phyloP scores from a whole-genome alignment of 2,113 vertebrate genomes.

The Illadopsis cleaveri region DNA sequence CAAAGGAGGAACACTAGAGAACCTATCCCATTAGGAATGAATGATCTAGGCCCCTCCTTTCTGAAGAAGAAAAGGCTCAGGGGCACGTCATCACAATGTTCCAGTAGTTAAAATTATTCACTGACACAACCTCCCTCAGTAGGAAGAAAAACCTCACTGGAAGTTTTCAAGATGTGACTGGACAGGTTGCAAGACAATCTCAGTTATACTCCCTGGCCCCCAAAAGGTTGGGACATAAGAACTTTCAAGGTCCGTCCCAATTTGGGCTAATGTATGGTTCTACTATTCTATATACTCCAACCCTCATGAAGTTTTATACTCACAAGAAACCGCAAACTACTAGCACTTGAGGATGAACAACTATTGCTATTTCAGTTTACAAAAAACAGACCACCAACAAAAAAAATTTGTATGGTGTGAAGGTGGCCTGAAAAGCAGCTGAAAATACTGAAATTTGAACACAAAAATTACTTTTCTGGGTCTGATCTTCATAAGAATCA shows the following conservation, averaged over 20 bases:
- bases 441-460: background rate
- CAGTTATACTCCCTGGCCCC: background rate
- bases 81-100: background rate
- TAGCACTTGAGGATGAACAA: background rate
- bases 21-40: background rate
- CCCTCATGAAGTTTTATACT: background rate
- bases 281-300: background rate
- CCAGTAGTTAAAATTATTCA: background rate
- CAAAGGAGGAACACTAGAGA: background rate
- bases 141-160: background rate
- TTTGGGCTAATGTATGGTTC: background rate
- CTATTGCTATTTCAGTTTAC: background rate
- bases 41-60: background rate
- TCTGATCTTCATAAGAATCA: background rate
- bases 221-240: background rate
- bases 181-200: background rate
- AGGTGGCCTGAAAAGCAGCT: background rate
- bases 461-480: background rate
- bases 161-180: background rate
- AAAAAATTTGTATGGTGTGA: background rate
- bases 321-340: background rate
- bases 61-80: background rate
- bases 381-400: background rate
- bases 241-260: background rate
- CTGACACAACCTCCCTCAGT: background rate